Conservation (phyloP, 2,113 vertebrate genomes). For the Eptesicus fuscus region DNA sequence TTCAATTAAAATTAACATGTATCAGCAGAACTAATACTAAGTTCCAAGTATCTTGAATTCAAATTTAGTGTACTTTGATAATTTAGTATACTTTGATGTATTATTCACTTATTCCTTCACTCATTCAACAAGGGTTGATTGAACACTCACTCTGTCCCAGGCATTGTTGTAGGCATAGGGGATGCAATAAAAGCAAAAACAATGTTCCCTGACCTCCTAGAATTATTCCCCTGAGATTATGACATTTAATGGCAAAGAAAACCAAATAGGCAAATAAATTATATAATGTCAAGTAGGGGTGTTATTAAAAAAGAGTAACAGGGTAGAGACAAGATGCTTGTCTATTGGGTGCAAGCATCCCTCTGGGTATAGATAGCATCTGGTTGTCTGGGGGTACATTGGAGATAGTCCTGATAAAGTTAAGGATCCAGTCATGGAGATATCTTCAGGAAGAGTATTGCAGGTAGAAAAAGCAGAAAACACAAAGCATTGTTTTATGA, state of each 20-base stretch:
- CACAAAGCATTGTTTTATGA: neutral
- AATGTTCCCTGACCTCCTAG: neutral
- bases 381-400: neutral
- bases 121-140: neutral
- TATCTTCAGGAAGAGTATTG: neutral
- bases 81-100: neutral
- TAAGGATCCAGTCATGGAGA: neutral
- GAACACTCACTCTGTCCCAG: neutral
- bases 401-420: neutral
- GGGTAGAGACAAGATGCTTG: neutral
- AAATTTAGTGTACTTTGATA: neutral
- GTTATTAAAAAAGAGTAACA: neutral
- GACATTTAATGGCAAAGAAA: neutral
- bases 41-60: neutral
- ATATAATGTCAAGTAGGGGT: neutral
- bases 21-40: neutral
- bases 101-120: neutral
- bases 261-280: neutral
- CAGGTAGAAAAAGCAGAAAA: neutral
- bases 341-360: neutral
- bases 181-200: neutral
- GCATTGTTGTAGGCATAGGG: neutral
- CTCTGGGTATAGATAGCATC: neutral
- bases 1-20: neutral
- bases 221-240: neutral